These are phyloP conservation scores for Amphiprion ocellaris DNA, from an alignment of 2,113 vertebrate species.

Conservation along the genomic window DNA sequence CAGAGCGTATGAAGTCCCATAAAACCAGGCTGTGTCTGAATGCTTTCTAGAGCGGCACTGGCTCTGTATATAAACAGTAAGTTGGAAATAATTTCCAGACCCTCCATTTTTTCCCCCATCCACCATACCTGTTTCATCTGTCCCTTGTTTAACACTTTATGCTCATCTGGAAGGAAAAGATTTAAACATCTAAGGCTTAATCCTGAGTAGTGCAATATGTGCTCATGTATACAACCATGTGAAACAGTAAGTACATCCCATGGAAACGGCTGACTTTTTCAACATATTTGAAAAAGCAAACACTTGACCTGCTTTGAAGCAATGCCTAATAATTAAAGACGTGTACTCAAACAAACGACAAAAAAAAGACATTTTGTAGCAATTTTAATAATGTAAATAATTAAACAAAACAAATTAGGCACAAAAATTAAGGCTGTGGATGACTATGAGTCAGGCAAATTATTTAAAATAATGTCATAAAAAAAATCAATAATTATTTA, in stretches of 20 bases:
- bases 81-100: slow-evolving; percentile 80
- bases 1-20: slow-evolving; percentile 38
- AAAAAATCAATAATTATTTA: too few species aligned
- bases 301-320: not conserved
- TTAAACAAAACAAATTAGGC: too few species aligned
- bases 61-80: slow-evolving; percentile 72
- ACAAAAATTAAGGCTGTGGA: too few species aligned
- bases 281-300: not conserved
- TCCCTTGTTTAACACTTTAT: slow-evolving; percentile 39
- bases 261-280: not conserved
- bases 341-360: not conserved
- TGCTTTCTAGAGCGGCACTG: slow-evolving; percentile 50
- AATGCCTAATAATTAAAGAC: not conserved
- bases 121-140: slow-evolving; percentile 36
- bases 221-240: not conserved
- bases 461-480: too few species aligned
- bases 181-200: slow-evolving; percentile 17
- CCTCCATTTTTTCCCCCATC: slow-evolving; percentile 25
- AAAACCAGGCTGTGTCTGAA: slow-evolving; percentile 50
- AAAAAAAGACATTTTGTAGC: not conserved
- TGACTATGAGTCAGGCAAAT: too few species aligned
- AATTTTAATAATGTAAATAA: not conserved
- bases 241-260: too few species aligned
- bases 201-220: slow-evolving; percentile 13
- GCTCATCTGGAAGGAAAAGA: slow-evolving; percentile 24